Conservation (phyloP, 2,797 vertebrate genomes). For the Syngnathus rostellatus region DNA sequence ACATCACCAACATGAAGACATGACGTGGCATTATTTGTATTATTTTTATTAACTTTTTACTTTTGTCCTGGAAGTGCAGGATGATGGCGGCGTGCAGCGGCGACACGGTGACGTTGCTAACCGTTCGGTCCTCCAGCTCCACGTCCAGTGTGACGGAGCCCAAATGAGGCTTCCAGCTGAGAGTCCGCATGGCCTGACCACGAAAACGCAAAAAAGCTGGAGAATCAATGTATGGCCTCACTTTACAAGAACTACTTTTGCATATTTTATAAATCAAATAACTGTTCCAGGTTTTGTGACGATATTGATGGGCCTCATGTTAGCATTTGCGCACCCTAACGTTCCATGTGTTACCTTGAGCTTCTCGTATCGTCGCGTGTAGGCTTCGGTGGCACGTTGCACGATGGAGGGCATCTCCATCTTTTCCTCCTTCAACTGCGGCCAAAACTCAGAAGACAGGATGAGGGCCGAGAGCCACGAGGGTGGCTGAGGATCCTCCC, state of each 20-base stretch:
- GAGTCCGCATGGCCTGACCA: slow-evolving; percentile 88
- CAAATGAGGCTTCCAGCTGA: slow-evolving; percentile 95
- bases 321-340: neutral
- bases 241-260: neutral
- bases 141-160: slow-evolving; percentile 89
- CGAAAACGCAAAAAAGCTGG: no score
- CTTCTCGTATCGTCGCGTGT: slow-evolving; percentile 92
- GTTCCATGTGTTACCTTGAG: slow-evolving; percentile 69
- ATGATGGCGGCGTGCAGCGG: slow-evolving; percentile 91
- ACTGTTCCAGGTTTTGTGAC: no score
- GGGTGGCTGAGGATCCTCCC: slow-evolving; percentile 74
- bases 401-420: slow-evolving; percentile 83
- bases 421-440: slow-evolving; percentile 92
- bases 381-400: slow-evolving; percentile 83
- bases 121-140: slow-evolving; percentile 88
- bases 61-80: slow-evolving; percentile 91
- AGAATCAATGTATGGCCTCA: neutral
- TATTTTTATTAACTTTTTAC: slow-evolving; percentile 49
- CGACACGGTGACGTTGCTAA: slow-evolving; percentile 81
- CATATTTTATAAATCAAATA: neutral
- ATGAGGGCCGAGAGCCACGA: slow-evolving; percentile 85
- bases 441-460: slow-evolving; percentile 96
- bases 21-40: neutral
- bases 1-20: neutral
- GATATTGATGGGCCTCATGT: no score